Evolutionary conservation across 2,888 invertebrate species (phyloP), one percentile per base, ranked within the genome.

Genomic region (Agrochola litura): DNA sequence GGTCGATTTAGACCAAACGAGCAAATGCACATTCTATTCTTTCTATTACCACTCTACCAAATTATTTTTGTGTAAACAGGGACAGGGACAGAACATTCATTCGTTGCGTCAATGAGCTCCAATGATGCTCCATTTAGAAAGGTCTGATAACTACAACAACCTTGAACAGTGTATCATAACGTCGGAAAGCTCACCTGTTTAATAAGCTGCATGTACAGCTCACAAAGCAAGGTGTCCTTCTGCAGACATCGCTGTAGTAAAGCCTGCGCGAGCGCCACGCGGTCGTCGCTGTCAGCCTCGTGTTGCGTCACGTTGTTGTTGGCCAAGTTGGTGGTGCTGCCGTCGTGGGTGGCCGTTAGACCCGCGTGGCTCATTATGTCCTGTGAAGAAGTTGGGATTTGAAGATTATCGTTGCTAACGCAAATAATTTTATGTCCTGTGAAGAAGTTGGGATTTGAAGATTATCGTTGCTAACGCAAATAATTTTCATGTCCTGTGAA

Each of bases 211-310:
- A 99, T 97, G 93, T 99, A 99, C 77, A 99, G 97, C 94, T 99
- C 99, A 91, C 98, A 99, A 9, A 99, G 97, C 69, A 99, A 97
- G 69, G 98, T 97, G 91, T 99, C 99, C 92, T 98, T 99, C 89
- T 99, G 97, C 98, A 99, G 98, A 90, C 99, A 99, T 79, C 99
- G 98, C 91, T 99, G 99, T 96, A 99, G 97, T 87, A 99, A 97
- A 2, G 98, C 98, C 95, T 99, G 99, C 74, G 99, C 98, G 43
- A 99, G 97, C 81, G 98, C 98, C 10, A 99, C 98, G 89, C 99
- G 98, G 93, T 99, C 99, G 92, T 99, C 98, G 93, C 98, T 98
- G 22, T 98, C 98, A 72, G 94, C 92, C 88, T 96, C 96, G 80
- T 93, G 93, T 92, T 81, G 92, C 90, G 87, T 92, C 92, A 92